Evolutionary conservation across 92 coral and sea anemone genomes (phyloP).

Genomic region (Heteractis magnifica): DNA sequence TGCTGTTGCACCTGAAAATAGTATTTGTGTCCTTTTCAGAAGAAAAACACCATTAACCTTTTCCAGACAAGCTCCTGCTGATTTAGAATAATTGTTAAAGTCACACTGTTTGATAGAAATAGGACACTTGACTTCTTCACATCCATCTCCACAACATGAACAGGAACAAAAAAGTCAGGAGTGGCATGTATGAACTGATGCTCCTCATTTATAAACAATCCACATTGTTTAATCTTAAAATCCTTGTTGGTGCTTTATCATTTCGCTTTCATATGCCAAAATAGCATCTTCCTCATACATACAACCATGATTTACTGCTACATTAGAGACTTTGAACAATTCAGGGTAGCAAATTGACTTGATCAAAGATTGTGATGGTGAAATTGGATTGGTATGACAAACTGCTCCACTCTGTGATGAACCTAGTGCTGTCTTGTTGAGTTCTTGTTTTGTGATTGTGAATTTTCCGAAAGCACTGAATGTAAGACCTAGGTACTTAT

Average conservation of each 20-base stretch:
- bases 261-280: slow-evolving; percentile 32
- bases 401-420: slow-evolving; percentile 42
- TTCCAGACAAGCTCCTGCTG: not conserved
- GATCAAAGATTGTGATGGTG: slow-evolving; percentile 51
- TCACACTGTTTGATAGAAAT: not conserved
- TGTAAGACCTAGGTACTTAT: too few relatives aligned
- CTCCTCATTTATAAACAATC: not conserved
- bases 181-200: not conserved
- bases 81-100: not conserved
- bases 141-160: not conserved
- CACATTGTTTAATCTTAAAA: slow-evolving; percentile 13
- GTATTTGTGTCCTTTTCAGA: not conserved
- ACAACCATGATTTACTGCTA: slow-evolving; percentile 37
- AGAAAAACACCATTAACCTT: too few relatives aligned
- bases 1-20: not conserved
- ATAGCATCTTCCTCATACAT: slow-evolving; percentile 38
- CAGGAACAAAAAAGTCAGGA: not conserved
- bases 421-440: too few relatives aligned
- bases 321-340: slow-evolving; percentile 25
- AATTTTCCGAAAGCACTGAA: too few relatives aligned
- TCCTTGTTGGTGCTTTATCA: slow-evolving; percentile 36
- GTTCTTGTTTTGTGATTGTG: too few relatives aligned
- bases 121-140: not conserved
- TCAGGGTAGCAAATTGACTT: slow-evolving; percentile 46
- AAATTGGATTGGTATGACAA: slow-evolving; percentile 7